Conservation (phyloP, 2,888 invertebrate genomes). For the Oligia fasciuncula region DNA sequence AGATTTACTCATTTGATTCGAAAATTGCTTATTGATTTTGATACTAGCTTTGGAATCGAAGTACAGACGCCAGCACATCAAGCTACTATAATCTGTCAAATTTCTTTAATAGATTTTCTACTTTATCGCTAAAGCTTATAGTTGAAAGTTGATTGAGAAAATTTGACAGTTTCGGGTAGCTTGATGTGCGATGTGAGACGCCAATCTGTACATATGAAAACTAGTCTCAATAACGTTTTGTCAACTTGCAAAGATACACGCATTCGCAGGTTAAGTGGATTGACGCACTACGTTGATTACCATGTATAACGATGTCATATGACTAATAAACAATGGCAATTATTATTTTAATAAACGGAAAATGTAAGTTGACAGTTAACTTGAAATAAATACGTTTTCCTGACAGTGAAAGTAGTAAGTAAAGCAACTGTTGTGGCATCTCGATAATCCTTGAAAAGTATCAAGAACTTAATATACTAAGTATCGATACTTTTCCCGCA, state of each 20-base stretch:
- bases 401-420: background rate
- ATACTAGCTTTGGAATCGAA: background rate
- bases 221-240: background rate
- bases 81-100: too few species aligned
- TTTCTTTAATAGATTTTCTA: too few species aligned
- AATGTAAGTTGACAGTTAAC: background rate
- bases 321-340: background rate
- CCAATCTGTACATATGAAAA: background rate
- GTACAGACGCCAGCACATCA: background rate
- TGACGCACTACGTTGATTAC: too few species aligned
- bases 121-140: too few species aligned
- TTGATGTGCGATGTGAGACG: too few species aligned
- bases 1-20: background rate
- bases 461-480: background rate
- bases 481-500: slow-evolving; percentile 10
- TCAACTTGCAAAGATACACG: background rate
- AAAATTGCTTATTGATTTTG: background rate
- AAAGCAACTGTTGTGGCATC: too few species aligned
- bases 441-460: background rate
- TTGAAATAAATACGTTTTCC: too few species aligned
- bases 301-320: background rate
- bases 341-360: background rate
- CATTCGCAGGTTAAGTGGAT: too few species aligned
- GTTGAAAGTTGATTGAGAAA: too few species aligned
- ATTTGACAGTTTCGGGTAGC: too few species aligned